These are phyloP conservation scores for Achroia grisella DNA, from an alignment of 1,140 invertebrate genomes.

Conservation along the genomic window DNA sequence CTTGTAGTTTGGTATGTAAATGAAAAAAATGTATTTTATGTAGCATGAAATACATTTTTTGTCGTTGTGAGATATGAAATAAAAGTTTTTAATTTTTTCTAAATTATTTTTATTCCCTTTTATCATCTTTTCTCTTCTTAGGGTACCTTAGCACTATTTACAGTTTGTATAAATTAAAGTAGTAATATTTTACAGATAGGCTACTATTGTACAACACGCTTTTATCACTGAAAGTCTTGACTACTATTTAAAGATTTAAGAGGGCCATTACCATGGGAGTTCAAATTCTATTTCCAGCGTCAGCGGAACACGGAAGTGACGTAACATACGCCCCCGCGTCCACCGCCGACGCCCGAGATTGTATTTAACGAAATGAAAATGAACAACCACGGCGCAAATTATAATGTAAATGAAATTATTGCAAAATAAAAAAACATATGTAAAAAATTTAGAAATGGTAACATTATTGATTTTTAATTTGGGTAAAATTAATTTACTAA, in stretches of 20 bases:
- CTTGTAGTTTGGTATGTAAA: no score
- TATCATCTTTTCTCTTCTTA: slow-evolving; percentile 68
- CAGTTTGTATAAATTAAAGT: slow-evolving; percentile 71
- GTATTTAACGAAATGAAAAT: no score
- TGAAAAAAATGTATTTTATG: neutral
- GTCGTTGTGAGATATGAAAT: slow-evolving; percentile 11
- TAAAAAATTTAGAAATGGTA: slow-evolving; percentile 34
- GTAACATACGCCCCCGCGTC: no score
- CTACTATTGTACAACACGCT: slow-evolving; percentile 68
- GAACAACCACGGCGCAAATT: no score
- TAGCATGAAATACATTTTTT: neutral
- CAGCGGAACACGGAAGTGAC: no score
- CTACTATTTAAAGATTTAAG: slow-evolving; percentile 22
- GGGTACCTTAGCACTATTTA: slow-evolving; percentile 66
- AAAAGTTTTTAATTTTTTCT: slow-evolving; percentile 48
- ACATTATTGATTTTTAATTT: slow-evolving; percentile 44
- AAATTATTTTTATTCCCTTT: slow-evolving; percentile 68
- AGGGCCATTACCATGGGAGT: neutral
- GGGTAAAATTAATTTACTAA: slow-evolving; percentile 32
- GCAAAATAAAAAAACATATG: slow-evolving; percentile 20
- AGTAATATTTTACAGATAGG: slow-evolving; percentile 65
- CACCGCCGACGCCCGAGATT: no score
- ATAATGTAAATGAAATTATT: slow-evolving; percentile 15
- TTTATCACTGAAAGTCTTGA: slow-evolving; percentile 63
- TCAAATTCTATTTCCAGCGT: no score